A percentile compares a stretch with the other conserved stretches of the same genome.
phyloP scores from a whole-genome alignment of 2,797 vertebrate species.

The Rhinoraja longicauda region DNA sequence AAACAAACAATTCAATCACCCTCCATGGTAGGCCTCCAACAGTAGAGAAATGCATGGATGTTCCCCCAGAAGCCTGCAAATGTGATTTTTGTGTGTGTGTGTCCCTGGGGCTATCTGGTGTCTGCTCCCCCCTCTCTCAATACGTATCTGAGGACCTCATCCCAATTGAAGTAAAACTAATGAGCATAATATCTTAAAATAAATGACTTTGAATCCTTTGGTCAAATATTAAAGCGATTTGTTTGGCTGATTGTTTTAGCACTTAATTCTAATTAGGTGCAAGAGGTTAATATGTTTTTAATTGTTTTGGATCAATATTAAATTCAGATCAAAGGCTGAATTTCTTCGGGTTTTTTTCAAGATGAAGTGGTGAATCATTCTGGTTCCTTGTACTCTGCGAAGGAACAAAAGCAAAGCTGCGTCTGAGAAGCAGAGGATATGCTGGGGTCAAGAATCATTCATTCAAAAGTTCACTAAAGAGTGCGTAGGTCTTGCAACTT shows the following conservation, averaged over 20 bases:
- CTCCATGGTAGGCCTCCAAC: too few relatives aligned
- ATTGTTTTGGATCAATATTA: slow-evolving; percentile 15
- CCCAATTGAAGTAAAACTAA: background rate
- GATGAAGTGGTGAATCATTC: background rate
- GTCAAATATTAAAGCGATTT: slow-evolving; percentile 1
- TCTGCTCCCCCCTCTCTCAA: too few relatives aligned
- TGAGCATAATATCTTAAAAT: background rate
- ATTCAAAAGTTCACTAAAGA: background rate
- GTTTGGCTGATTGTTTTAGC: slow-evolving; percentile 12
- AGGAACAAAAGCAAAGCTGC: background rate
- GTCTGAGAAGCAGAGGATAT: background rate
- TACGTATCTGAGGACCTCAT: background rate
- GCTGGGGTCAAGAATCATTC: background rate
- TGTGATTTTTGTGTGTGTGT: too few relatives aligned
- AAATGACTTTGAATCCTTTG: background rate
- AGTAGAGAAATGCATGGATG: too few relatives aligned
- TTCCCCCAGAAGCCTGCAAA: too few relatives aligned
- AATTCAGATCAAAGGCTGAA: background rate
- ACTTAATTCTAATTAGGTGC: background rate
- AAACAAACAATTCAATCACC: too few relatives aligned
- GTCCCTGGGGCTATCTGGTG: too few relatives aligned
- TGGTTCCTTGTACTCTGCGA: background rate
- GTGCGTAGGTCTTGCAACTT: background rate
- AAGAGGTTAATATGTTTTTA: background rate
- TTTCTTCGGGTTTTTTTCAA: background rate